Percentiles rank a stretch among this genome's conserved stretches.
Conservation (phyloP, 2,888 invertebrate species). For the Drosophila paranaensis region DNA sequence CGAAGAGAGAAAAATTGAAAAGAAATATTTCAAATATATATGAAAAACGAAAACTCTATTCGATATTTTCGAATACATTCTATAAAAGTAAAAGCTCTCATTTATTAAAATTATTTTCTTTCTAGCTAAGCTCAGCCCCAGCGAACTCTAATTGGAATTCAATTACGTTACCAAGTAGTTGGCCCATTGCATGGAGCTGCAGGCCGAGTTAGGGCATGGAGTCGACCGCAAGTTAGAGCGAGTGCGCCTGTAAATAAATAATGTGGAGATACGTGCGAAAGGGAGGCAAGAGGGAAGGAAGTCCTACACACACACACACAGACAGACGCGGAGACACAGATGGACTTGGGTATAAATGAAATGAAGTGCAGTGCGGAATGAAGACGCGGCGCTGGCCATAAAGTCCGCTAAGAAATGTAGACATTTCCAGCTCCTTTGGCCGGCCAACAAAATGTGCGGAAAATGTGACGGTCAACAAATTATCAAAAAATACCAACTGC, state of each 20-base stretch:
- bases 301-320: background rate
- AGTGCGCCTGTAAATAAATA: constrained; percentile 65
- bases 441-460: constrained; percentile 62
- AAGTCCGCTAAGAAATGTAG: constrained; percentile 57
- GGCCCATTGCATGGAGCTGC: background rate
- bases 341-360: constrained; percentile 33
- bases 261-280: constrained; percentile 50
- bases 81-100: too few relatives aligned
- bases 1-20: background rate
- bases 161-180: background rate
- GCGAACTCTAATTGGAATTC: too few relatives aligned
- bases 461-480: constrained; percentile 78
- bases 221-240: constrained; percentile 31
- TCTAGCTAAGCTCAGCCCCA: too few relatives aligned
- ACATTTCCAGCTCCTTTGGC: constrained; percentile 41
- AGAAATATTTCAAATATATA: too few relatives aligned
- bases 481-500: constrained; percentile 52
- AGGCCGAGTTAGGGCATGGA: constrained; percentile 23
- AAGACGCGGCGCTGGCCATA: constrained; percentile 42
- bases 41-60: too few relatives aligned
- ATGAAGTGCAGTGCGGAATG: constrained; percentile 52
- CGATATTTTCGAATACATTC: too few relatives aligned
- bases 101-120: too few relatives aligned
- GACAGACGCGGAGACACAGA: background rate
- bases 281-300: background rate